These are phyloP conservation scores for Poecilia velifera DNA, from an alignment of 2,797 vertebrate species.

Conservation along the genomic window DNA sequence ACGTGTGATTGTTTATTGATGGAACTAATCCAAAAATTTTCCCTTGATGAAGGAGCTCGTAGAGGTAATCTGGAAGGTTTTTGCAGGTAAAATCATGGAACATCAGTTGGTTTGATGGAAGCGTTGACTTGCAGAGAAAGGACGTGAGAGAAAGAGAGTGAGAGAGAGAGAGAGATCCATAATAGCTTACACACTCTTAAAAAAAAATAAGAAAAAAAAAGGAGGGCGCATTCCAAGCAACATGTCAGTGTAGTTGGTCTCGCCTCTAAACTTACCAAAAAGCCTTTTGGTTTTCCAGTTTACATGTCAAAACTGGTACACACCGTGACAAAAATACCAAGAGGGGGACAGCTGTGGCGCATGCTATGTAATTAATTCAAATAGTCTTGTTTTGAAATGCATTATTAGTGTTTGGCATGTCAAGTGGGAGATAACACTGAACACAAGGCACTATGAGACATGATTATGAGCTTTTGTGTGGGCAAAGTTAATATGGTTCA, in stretches of 20 bases:
- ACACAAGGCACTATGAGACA: constrained; percentile 64
- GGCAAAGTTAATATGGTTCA: constrained; percentile 81
- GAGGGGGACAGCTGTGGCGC: constrained; percentile 59
- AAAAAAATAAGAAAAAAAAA: constrained; percentile 40
- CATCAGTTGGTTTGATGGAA: constrained; percentile 50
- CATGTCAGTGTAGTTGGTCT: constrained; percentile 22
- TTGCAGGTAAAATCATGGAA: constrained; percentile 76
- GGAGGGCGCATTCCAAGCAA: constrained; percentile 36
- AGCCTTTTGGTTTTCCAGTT: constrained; percentile 34
- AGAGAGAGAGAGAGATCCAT: constrained; percentile 26
- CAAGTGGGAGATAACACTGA: constrained; percentile 57
- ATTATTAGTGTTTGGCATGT: constrained; percentile 74
- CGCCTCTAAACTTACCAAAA: constrained; percentile 35
- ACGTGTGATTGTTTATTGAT: constrained; percentile 71
- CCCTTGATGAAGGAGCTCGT: constrained; percentile 26
- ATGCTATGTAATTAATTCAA: constrained; percentile 63
- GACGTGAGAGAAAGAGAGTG: constrained; percentile 27
- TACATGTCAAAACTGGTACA: constrained; percentile 58
- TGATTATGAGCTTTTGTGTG: constrained; percentile 76
- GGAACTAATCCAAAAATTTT: constrained; percentile 41
- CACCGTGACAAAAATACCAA: constrained; percentile 57
- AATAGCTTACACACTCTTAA: constrained; percentile 38
- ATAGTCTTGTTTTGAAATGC: constrained; percentile 71
- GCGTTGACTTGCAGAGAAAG: constrained; percentile 33
- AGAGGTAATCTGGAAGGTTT: constrained; percentile 26